Base-by-base conservation (phyloP, 2,888 invertebrate species). In the Scaptomyza cyrtandrae region DNA sequence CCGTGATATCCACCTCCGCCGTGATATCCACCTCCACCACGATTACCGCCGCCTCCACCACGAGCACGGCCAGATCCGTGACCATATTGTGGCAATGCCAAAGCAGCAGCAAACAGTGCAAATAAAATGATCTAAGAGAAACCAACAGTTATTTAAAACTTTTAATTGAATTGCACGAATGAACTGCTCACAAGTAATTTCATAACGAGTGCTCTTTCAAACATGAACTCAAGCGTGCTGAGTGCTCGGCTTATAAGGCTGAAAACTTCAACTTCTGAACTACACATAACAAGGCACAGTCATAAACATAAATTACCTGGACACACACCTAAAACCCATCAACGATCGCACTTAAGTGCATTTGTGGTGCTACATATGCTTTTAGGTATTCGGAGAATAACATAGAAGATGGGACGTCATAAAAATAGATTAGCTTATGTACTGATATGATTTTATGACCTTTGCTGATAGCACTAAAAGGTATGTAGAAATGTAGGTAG, bases 61-160 rank as follows among this genome's bases (percentile, higher is more conserved):
- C 39, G 29, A 14, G 57, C 60, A 44, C 41, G 43, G 0, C 62
- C 45, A 49, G 44, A 16, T 9, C 63, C 62, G 33, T 33, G 1
- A 27, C 59, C 68, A n/a, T 7, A 64, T 48, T 68, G 54, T 0
- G 80, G 80, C 19, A 58, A n/a, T 6, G 84, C 80, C 39, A 83
- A 16, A 19, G 68, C 53, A 44, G 64, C 45, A 27, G 66, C 73
- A 33, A 81, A 45, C 48, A 81, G 14, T 11, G 64, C 57, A 27
- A 73, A 65, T 6, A 81, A 19, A 9, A 84, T 46, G 11, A 80
- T 55, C 84, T 81, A 10, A 10, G 11, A 24, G 16, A 7, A 43
- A 41, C 14, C 2, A 14, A 39, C 0, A 14, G 3, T 7, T 14
- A 45, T 27, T 6, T 29, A 9, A 46, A 29, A 7, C 31, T 33